Evolutionary conservation across 1,140 invertebrate genomes (phyloP).

Genomic region (Drosophila micromelanica): DNA sequence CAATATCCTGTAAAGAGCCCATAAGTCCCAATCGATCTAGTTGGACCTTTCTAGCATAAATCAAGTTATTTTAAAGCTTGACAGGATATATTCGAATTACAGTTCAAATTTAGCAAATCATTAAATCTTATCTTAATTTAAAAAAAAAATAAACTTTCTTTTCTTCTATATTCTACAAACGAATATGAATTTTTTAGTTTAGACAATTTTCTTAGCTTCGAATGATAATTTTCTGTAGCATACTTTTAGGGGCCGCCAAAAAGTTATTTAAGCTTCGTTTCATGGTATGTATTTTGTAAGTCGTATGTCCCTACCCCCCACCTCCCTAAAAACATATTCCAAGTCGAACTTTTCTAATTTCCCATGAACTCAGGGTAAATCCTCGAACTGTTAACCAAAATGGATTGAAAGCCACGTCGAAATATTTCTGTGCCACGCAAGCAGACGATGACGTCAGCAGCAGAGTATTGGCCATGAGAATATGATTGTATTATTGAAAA

Average conservation of each 20-base stretch:
- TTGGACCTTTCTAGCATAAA: not conserved
- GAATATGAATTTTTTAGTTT: too few species aligned
- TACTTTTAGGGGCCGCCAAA: constrained; percentile 14
- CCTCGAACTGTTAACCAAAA: too few species aligned
- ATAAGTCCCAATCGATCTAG: too few species aligned
- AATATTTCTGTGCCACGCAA: constrained; percentile 2
- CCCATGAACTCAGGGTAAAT: not conserved
- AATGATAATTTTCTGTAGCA: constrained; percentile 2
- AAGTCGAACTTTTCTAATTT: not conserved
- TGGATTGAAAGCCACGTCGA: not conserved
- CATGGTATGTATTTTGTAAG: not conserved
- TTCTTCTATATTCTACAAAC: too few species aligned
- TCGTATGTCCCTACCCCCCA: not conserved
- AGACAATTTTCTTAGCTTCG: not conserved
- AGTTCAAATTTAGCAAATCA: too few species aligned
- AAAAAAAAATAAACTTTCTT: too few species aligned
- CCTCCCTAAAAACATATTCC: not conserved
- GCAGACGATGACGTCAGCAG: constrained; percentile 16
- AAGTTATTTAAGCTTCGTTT: not conserved
- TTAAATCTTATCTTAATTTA: too few species aligned
- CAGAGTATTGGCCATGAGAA: not conserved
- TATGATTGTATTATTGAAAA: not conserved
- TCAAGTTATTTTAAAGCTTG: not conserved
- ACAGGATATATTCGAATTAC: too few species aligned
- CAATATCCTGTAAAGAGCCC: too few species aligned